Conservation (phyloP, 1,140 invertebrate genomes). For the Drosophila takahashii region DNA sequence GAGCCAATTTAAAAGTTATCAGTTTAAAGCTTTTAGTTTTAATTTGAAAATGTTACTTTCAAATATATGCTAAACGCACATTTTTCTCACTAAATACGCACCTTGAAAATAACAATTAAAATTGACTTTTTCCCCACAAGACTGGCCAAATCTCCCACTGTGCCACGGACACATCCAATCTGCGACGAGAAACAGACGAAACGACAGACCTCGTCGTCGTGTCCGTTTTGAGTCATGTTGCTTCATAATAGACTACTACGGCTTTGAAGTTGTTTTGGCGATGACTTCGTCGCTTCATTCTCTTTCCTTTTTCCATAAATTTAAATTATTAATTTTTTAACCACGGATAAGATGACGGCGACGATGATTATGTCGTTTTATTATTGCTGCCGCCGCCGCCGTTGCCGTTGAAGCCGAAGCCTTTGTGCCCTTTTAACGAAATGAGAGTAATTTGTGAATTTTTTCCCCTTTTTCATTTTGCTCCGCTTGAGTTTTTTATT, state of each 20-base stretch:
- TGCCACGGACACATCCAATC: constrained; percentile 25
- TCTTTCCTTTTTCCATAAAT: constrained; percentile 81
- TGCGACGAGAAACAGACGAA: constrained; percentile 22
- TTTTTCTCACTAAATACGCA: background rate
- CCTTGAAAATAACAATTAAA: constrained; percentile 1
- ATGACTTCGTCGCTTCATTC: constrained; percentile 80
- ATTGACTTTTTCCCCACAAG: background rate
- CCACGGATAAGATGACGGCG: constrained; percentile 79
- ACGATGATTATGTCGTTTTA: constrained; percentile 82
- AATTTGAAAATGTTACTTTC: background rate
- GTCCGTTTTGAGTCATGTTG: constrained; percentile 64
- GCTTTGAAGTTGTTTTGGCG: constrained; percentile 76
- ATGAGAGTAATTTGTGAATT: constrained; percentile 81
- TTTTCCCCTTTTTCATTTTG: constrained; percentile 65
- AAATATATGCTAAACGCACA: background rate
- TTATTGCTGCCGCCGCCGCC: constrained; percentile 62
- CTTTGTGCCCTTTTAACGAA: constrained; percentile 80
- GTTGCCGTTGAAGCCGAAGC: constrained; percentile 25
- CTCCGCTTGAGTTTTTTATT: constrained; percentile 37
- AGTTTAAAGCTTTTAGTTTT: too few relatives aligned
- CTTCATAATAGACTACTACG: constrained; percentile 78
- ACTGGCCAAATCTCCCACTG: constrained; percentile 5
- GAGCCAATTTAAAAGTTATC: too few relatives aligned
- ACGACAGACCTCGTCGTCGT: constrained; percentile 28
- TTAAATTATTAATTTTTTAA: constrained; percentile 82